Base-by-base conservation (phyloP, 2,113 vertebrate species). In the Drymodes brunneopygia region DNA sequence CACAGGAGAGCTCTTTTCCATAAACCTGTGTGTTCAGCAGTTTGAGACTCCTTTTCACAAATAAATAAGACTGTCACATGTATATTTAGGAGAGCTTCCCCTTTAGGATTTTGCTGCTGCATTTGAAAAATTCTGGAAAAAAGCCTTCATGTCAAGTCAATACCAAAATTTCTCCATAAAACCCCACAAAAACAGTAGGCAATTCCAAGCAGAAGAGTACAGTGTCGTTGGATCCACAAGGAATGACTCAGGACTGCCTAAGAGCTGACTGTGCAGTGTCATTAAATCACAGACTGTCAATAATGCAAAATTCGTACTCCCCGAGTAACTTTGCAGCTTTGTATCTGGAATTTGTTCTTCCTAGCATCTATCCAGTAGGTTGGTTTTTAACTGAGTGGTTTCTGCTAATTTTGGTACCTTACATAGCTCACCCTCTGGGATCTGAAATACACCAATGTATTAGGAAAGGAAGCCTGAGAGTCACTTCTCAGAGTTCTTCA, bases 1-100 rank as follows among this genome's bases (percentile, higher is more conserved):
- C 38, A 22, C 47, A 73, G 42, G 60, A 87, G 54, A 81, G 47
- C 35, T 77, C 42, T 94, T 54, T 81, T 86, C 82, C 88, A 70
- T 69, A 82, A 90, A 92, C 81, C 61, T 74, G 47, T 62, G 33
- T 51, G 62, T 71, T 97, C 91, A 78, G 96, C 92, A 88, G 69
- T 90, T 90, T 62, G 95, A 96, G 67, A 81, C 24, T 45, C 79
- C 84, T 94, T 86, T 90, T 79, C 94, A 79, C 84, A 78, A 94
- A 96, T 89, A 93, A 88, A 67, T 81, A 86, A n/a, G 33, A 44
- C 42, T 80, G 25, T 54, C 44, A 45, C 22, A 9, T 5, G 5
- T 58, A 36, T 53, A 78, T 62, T 60, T 38, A 90, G 33, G 47
- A 25, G 24, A 80, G 28, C 24, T 62, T 51, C 56, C 35, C 12